Percentiles rank a stretch among this genome's conserved stretches.
These are phyloP conservation scores for Gracilinanus agilis DNA, from an alignment of 2,113 vertebrate genomes.

Conservation along the genomic window DNA sequence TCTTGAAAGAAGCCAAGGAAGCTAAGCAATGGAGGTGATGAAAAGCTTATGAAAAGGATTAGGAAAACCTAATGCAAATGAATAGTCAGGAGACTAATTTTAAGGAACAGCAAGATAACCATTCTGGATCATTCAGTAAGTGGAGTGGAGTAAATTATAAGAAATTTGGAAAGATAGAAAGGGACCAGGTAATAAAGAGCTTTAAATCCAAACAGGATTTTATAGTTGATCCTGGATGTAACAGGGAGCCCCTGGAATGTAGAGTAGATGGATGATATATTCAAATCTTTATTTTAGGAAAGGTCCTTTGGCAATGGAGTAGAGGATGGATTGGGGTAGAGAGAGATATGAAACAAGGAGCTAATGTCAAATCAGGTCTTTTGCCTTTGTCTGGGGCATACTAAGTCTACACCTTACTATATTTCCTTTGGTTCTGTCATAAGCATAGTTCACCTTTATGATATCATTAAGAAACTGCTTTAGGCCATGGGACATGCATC, in stretches of 20 bases:
- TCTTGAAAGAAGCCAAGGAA: background rate
- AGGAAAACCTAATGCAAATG: background rate
- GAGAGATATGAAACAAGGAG: background rate
- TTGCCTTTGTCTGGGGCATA: background rate
- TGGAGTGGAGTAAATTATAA: background rate
- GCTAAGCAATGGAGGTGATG: background rate
- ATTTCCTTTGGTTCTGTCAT: background rate
- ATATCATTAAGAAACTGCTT: background rate
- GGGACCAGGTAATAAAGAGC: too few species aligned
- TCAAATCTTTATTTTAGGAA: slow-evolving; percentile 45
- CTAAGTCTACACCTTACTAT: background rate
- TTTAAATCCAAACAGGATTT: background rate
- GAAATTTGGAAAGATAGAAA: background rate
- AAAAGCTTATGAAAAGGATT: background rate
- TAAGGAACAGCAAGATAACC: background rate
- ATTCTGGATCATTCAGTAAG: background rate
- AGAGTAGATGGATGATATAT: background rate
- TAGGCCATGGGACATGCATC: background rate
- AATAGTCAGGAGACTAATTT: background rate
- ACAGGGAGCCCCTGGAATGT: background rate
- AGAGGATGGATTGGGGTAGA: background rate
- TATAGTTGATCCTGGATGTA: slow-evolving; percentile 13
- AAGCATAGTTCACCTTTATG: background rate
- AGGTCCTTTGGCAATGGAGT: background rate
- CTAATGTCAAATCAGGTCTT: background rate